Base-by-base conservation (phyloP, 1,140 invertebrate species). In the Drosophila lowei region DNA sequence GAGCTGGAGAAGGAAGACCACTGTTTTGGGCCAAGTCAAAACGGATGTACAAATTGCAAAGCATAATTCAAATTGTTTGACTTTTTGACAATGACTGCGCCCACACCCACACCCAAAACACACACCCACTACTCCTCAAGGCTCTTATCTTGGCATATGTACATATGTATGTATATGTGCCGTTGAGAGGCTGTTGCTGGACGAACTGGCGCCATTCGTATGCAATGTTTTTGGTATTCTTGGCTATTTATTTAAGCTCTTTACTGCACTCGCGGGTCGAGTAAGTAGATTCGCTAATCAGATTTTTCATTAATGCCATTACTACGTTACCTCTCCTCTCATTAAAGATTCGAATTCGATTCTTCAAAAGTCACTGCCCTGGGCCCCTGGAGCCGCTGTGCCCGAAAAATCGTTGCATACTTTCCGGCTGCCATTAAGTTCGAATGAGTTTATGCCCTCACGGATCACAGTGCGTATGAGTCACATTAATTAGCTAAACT, bases 21-120 rank as follows among this genome's bases (percentile, higher is more conserved):
- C 48, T 64, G 64, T 65, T 57, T 47, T 75, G 53, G 77, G 62
- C 59, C 30, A 85, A 85, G 66, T 63, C 81, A 72, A 65, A 83
- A 67, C 84, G 83, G 83, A 88, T 88, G 81, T 90, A 90, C 79
- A 90, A 90, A 90, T 90, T 90, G 86, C 86, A 71, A 66, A 76
- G 81, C 86, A 90, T 90, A 90, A 90, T 90, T 90, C 86, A 90
- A 90, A 90, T 90, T 90, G 86, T 83, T 88, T 90, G 86, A 90
- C 86, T 80, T 78, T 78, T 88, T 83, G 68, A 88, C 78, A 83
- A 85, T 79, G 78, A 81, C 78, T 73, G 79, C 75, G 79, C 71
- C 11, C 34, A 38, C 34, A 38, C 34, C 34, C 34, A 4, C 65
- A 83, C 54, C 63, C 54, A 47, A 63, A 63, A 50, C 50, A 50